Evolutionary conservation across 2,888 invertebrate genomes (phyloP), one percentile per base, ranked within the genome.

Genomic region (Sesia apiformis): DNA sequence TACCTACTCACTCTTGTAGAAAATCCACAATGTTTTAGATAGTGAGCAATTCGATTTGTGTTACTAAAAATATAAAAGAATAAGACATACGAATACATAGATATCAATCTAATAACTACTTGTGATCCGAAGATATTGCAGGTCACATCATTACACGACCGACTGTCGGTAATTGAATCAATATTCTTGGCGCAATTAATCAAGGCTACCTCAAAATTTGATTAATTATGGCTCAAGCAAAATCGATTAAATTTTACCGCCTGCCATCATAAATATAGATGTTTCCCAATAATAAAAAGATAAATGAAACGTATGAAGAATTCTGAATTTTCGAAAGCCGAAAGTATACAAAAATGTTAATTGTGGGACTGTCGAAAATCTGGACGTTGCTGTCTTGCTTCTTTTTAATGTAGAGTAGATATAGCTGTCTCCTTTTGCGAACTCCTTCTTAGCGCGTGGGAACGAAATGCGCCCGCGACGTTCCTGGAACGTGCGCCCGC

Each of bases 401-500:
- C 8, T 57, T 54, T 60, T 55, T 62, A 49, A 57, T 40, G 54
- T 58, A 54, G 46, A 58, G 60, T 63, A 60, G 59, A 58, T 65
- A 67, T 58, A 64, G 63, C 58, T 62, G 63, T 73, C 72, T 67
- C 66, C 65, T 61, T 68, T 74, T 63, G 69, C 65, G 63, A 79
- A 78, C 81, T 75, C 78, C 71, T 74, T 63, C 57, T 64, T 66
- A 70, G 71, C 76, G 75, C 85, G 87, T 87, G 88, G 85, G 88
- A 88, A 87, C 74, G 69, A 69, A 81, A 79, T 78, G 81, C 72
- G 70, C 68, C 64, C 58, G 72, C 70, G 64, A 56, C 60, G 67
- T 86, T 88, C 86, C 80, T 64, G 84, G 87, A 86, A 87, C 76
- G 72, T 72, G 72, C 72, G 68, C 75, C 63, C 64, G 76, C 78